These are phyloP conservation scores for Petrocephalus microphthalmus DNA, from an alignment of 2,113 vertebrate genomes.

Conservation along the genomic window DNA sequence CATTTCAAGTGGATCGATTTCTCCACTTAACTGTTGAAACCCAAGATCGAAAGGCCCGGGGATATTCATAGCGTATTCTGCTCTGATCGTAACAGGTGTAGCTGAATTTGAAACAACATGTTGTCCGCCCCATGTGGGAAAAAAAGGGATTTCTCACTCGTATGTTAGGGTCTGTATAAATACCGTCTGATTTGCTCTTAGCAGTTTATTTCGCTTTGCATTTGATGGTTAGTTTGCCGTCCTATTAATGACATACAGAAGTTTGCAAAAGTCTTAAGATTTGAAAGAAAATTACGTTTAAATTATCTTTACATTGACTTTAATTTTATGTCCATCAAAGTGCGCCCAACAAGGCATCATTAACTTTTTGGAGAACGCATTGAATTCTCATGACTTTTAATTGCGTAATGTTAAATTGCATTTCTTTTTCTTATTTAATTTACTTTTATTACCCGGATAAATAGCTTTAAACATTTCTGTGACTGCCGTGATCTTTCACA, in stretches of 20 bases:
- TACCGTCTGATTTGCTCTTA: not conserved
- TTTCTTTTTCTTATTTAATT: not conserved
- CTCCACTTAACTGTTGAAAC: constrained; percentile 4
- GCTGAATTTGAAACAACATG: not conserved
- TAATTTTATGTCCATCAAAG: not conserved
- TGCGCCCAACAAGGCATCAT: not conserved
- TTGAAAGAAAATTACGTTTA: not conserved
- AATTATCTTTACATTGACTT: not conserved
- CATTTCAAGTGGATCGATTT: constrained; percentile 14
- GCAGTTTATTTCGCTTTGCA: not conserved
- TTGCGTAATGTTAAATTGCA: not conserved
- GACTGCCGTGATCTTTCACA: not conserved
- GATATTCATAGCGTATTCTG: not conserved
- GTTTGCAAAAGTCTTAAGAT: not conserved
- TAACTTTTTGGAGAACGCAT: not conserved
- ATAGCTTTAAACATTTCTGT: not conserved
- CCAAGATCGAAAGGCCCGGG: not conserved
- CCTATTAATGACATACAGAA: not conserved
- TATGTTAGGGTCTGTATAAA: not conserved
- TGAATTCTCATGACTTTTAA: not conserved
- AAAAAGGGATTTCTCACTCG: not conserved
- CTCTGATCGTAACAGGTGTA: constrained; percentile 1
- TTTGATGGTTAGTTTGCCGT: not conserved
- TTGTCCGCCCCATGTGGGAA: not conserved
- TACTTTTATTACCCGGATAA: not conserved